Base-by-base conservation (phyloP, 2,888 invertebrate genomes). In the Andrena dorsata region DNA sequence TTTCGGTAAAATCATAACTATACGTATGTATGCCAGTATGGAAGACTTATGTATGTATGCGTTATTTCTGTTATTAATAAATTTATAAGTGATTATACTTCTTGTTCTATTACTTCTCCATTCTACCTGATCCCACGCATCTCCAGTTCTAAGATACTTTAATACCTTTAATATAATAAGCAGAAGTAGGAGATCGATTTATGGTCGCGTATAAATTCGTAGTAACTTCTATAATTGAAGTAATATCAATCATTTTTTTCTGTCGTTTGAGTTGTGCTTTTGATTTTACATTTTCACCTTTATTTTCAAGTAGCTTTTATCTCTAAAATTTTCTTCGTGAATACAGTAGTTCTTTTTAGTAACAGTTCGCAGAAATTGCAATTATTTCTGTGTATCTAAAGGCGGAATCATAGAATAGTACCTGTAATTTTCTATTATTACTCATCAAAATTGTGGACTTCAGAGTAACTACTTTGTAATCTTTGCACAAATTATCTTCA, bases 61-160 rank as follows among this genome's bases (percentile, higher is more conserved):
- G 6, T 68, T 75, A 32, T 66, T 75, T 49, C 49, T 51, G 10
- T 51, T 26, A 28, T 28, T 26, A 69, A 75, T 75, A 61, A 60
- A 75, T 65, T 58, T 65, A 2, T 65, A 65, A 74, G 6, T 47
- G 23, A 65, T 16, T 41, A 28, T 5, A 20, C 8, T 13, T 26
- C 23, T 6, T 64, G 4, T 56, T 10, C 49, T n/a, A 2, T 60
- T 4, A 75, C 35, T 20, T 70, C 16, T 28, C 30, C 16, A 20
- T 20, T 4, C 13, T 8, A 23, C 26, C 23, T 13, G 2, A 20
- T 20, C 16, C 16, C n/a, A 20, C 8, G 8, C 53, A 53, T 8
- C 4, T 26, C 26, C 10, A 10, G 23, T 56, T 26, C 26, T 20
- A 23, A 10, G 10, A 10, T 56, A 60, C 8, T 32, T 32, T 61